Conservation (phyloP, 2,797 vertebrate genomes). For the Crypturellus tataupa region DNA sequence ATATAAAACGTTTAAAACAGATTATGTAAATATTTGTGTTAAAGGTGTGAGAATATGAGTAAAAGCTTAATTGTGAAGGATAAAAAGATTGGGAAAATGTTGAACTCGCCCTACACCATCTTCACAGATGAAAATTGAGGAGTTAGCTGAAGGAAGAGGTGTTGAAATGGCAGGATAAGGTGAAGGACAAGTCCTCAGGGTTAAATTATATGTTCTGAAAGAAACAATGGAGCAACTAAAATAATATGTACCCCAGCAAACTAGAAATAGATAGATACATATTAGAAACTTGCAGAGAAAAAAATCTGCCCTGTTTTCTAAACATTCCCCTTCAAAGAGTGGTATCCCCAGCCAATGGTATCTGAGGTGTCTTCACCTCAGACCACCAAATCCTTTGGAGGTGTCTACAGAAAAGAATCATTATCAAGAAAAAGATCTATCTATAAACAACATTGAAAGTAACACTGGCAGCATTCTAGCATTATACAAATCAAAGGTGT, state of each 20-base stretch:
- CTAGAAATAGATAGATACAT: background rate
- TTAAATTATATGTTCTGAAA: background rate
- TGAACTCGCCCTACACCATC: background rate
- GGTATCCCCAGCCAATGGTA: background rate
- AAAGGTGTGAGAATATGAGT: background rate
- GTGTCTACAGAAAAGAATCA: background rate
- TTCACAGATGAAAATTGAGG: background rate
- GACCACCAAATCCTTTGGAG: constrained; percentile 20
- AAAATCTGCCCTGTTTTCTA: background rate
- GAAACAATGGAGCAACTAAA: background rate
- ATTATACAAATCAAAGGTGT: background rate
- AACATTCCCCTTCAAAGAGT: background rate
- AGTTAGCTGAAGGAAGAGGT: background rate
- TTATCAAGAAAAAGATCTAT: background rate
- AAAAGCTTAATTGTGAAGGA: background rate
- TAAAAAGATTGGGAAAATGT: background rate
- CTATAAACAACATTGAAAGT: background rate
- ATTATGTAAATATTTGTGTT: background rate
- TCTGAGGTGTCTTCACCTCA: too few relatives aligned
- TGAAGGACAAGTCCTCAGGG: background rate
- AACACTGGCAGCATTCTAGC: background rate
- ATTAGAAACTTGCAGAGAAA: background rate
- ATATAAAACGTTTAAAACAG: background rate
- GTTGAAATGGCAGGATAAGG: background rate
- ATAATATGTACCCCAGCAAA: background rate